Conservation (phyloP, 2,797 vertebrate species). For the Mus minutoides region DNA sequence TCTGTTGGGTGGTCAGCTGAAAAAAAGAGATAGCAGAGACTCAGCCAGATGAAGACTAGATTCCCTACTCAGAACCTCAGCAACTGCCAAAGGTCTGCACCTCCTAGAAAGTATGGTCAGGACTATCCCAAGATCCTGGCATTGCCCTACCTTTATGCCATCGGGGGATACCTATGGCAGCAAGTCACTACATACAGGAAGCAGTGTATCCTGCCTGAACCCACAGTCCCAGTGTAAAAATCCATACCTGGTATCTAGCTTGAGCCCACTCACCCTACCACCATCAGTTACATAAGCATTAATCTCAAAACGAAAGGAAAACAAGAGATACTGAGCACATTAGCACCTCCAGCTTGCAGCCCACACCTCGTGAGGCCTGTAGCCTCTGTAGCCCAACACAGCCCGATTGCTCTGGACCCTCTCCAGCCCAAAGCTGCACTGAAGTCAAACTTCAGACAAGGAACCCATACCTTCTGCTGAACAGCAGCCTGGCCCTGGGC, state of each 20-base stretch:
- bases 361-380: not conserved
- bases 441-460: not conserved
- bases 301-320: not conserved
- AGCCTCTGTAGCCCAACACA: not conserved
- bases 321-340: not conserved
- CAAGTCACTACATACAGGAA: not conserved
- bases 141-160: not conserved
- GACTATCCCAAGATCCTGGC: not conserved
- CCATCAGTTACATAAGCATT: not conserved
- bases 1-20: constrained; percentile 90
- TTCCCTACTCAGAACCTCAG: not conserved
- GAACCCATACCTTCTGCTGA: constrained; percentile 90
- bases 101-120: not conserved
- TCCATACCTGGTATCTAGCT: not conserved
- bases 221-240: not conserved
- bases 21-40: not conserved
- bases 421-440: not conserved
- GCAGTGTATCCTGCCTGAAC: not conserved
- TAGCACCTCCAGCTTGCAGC: not conserved
- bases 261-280: not conserved
- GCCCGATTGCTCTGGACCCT: not conserved
- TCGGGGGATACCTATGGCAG: not conserved
- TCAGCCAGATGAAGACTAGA: not conserved
- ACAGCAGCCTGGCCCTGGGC: constrained; percentile 87
- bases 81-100: not conserved